Evolutionary conservation across 2,113 vertebrate species (phyloP).

Genomic region (Cygnus atratus): DNA sequence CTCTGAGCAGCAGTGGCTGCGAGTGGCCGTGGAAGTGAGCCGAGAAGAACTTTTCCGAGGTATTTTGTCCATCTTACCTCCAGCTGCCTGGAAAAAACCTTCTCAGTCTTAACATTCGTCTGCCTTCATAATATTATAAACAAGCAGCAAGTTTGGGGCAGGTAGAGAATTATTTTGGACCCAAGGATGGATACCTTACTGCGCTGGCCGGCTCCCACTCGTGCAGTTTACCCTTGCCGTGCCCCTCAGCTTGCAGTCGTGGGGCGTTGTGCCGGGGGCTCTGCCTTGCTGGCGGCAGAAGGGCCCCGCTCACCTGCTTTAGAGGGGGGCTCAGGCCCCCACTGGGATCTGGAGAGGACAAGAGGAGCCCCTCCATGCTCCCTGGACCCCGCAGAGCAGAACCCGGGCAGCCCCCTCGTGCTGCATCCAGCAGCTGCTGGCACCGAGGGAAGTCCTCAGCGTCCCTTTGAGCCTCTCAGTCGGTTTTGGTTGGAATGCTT

Average conservation of each 20-base stretch:
- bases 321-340: neutral
- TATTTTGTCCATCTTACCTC: neutral
- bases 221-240: too few relatives aligned
- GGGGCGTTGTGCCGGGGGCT: accelerated
- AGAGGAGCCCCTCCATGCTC: neutral
- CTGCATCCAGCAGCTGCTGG: neutral
- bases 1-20: neutral
- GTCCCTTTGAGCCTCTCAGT: neutral
- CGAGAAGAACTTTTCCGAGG: neutral
- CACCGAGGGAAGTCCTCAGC: neutral
- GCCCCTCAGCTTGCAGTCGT: neutral
- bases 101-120: neutral
- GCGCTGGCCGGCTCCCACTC: neutral
- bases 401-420: neutral
- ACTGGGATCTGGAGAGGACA: neutral
- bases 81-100: neutral
- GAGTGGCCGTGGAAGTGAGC: neutral
- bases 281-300: neutral
- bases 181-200: neutral
- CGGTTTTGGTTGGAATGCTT: neutral
- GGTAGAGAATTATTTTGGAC: too few relatives aligned
- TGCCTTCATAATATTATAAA: neutral
- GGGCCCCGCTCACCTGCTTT: neutral
- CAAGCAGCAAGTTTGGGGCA: neutral
- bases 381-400: neutral